phyloP scores from a whole-genome alignment of 2,797 vertebrate genomes.

The Chaetophractus vellerosus region DNA sequence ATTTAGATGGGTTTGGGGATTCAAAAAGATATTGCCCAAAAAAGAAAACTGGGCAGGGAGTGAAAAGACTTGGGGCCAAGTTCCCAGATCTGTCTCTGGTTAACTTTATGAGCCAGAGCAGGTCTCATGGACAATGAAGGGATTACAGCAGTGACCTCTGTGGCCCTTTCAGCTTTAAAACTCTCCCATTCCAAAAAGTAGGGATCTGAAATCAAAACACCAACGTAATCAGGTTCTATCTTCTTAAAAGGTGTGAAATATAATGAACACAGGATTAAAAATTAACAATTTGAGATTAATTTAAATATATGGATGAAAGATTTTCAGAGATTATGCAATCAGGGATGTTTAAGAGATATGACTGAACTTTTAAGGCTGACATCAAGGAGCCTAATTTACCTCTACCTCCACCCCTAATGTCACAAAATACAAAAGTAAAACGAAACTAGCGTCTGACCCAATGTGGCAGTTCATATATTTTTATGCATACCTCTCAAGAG shows the following conservation, averaged over 20 bases:
- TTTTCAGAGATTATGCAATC: conserved; percentile 22
- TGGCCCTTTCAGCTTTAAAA: not conserved
- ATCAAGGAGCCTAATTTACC: not conserved
- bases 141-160: not conserved
- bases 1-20: not conserved
- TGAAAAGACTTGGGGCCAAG: not conserved
- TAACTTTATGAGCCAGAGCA: not conserved
- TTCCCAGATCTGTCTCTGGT: not conserved
- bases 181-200: not conserved
- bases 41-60: conserved; percentile 34
- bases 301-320: not conserved
- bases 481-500: not conserved
- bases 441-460: not conserved
- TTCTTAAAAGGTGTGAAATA: conserved; percentile 14
- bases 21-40: not conserved
- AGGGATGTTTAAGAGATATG: not conserved
- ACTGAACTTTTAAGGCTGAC: not conserved
- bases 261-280: not conserved
- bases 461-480: not conserved
- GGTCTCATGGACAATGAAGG: not conserved
- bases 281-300: conserved; percentile 33
- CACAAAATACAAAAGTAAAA: not conserved
- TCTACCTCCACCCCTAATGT: fast-evolving
- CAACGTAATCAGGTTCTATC: not conserved
- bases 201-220: not conserved